These are phyloP conservation scores for Scatophagus argus DNA, from an alignment of 2,113 vertebrate genomes.

Conservation along the genomic window DNA sequence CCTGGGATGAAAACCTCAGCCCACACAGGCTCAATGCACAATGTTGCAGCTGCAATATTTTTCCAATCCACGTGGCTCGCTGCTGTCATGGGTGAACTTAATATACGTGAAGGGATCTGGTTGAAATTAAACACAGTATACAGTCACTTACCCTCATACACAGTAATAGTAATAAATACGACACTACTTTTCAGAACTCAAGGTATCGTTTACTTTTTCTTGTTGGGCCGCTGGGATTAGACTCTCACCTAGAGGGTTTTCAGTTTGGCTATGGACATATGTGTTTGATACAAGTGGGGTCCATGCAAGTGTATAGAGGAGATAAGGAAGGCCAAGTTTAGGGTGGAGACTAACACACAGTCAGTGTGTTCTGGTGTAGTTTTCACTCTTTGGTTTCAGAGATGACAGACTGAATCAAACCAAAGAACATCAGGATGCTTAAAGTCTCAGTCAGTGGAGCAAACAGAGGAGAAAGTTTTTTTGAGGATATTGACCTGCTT, in stretches of 20 bases:
- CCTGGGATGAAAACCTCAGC: constrained; percentile 17
- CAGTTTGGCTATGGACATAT: constrained; percentile 4
- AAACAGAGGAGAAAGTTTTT: background rate
- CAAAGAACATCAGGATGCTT: background rate
- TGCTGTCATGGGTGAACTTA: constrained; percentile 43
- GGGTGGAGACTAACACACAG: constrained; percentile 42
- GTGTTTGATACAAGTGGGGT: constrained; percentile 35
- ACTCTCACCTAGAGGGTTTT: constrained; percentile 24
- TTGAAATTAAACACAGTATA: constrained; percentile 61
- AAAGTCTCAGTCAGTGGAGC: background rate
- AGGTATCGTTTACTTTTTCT: background rate
- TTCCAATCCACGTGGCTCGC: constrained; percentile 44
- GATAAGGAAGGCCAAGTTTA: constrained; percentile 57
- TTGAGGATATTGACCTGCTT: background rate
- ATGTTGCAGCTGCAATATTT: constrained; percentile 43
- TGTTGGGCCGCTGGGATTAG: background rate
- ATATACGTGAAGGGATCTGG: constrained; percentile 48
- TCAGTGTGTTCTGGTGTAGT: background rate
- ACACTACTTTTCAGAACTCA: background rate
- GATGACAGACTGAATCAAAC: constrained; percentile 8
- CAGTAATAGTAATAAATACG: background rate
- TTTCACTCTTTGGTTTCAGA: constrained; percentile 9
- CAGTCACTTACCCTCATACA: constrained; percentile 32
- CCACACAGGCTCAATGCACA: constrained; percentile 34
- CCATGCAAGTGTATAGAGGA: constrained; percentile 39